Percentiles rank a stretch among this genome's conserved stretches.
Conservation (phyloP, 2,113 vertebrate genomes). For the Chaetodon trifascialis region DNA sequence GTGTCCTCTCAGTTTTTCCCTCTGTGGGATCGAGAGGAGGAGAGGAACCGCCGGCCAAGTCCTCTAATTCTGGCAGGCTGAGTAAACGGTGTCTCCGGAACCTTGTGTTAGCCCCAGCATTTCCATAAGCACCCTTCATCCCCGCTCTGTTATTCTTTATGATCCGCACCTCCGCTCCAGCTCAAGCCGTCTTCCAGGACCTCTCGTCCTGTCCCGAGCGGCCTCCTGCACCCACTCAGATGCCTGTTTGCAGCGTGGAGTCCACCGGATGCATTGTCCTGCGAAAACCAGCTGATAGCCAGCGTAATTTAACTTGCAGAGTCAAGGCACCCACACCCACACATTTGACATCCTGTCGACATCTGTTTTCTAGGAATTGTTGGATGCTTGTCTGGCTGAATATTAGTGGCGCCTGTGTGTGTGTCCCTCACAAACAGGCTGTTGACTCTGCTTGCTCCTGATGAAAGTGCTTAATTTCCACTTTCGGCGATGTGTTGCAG, state of each 20-base stretch:
- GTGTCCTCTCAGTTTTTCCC: conserved; percentile 47
- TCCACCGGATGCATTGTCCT: conserved; percentile 1
- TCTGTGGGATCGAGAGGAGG: conserved; percentile 22
- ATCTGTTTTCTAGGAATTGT: conserved; percentile 50
- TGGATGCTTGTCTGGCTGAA: conserved; percentile 16
- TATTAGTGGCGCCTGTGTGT: conserved; percentile 25
- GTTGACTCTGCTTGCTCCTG: conserved; percentile 3
- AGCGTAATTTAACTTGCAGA: conserved; percentile 6
- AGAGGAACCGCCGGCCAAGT: conserved; percentile 43
- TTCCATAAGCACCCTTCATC: conserved; percentile 76
- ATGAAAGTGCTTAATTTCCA: conserved; percentile 40
- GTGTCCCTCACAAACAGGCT: conserved; percentile 22
- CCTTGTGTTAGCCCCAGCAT: conserved; percentile 65
- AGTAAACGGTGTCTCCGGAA: conserved; percentile 78
- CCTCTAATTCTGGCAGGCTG: conserved; percentile 74
- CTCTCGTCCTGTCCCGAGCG: conserved; percentile 44
- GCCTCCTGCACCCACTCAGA: conserved; percentile 16
- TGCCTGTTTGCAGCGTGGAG: conserved; percentile 13
- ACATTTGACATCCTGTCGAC: conserved; percentile 32
- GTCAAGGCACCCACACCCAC: conserved; percentile 4
- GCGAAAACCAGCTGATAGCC: conserved; percentile 14
- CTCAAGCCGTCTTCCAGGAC: conserved; percentile 63
- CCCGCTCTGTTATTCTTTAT: conserved; percentile 74
- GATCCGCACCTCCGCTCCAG: conserved; percentile 73
- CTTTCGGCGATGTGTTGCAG: conserved; percentile 13